Conservation (phyloP, 2,113 vertebrate species). For the Aspidoscelis tigris region DNA sequence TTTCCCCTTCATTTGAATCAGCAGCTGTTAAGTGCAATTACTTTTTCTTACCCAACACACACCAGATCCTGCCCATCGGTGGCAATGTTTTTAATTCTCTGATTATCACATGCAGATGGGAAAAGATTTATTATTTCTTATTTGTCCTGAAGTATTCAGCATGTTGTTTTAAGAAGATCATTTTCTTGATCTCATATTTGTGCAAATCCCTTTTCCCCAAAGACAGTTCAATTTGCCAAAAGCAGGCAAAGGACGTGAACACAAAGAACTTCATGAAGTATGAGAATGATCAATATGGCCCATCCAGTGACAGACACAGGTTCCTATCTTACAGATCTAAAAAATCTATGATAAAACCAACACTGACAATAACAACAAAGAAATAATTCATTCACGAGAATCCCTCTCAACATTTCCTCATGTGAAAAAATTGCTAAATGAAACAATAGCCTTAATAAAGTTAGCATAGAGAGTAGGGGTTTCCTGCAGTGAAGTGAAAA, state of each 20-base stretch:
- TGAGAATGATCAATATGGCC: constrained; percentile 60
- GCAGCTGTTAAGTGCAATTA: neutral
- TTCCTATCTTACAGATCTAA: constrained; percentile 64
- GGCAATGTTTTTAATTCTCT: neutral
- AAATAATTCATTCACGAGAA: constrained; percentile 57
- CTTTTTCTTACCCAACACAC: neutral
- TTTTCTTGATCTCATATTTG: neutral
- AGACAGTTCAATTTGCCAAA: constrained; percentile 52
- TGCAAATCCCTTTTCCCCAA: constrained; percentile 31
- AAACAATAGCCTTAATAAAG: neutral
- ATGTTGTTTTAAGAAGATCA: neutral
- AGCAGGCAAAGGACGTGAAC: constrained; percentile 63
- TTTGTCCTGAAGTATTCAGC: neutral
- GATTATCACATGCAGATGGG: neutral
- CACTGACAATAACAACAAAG: constrained; percentile 12
- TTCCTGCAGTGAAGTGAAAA: constrained; percentile 49
- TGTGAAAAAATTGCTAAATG: constrained; percentile 24
- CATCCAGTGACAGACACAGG: constrained; percentile 36
- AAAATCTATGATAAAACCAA: constrained; percentile 53
- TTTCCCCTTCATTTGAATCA: neutral
- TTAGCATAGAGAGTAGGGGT: neutral
- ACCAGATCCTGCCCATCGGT: neutral
- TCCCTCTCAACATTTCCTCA: constrained; percentile 60
- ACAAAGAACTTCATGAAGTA: constrained; percentile 71
- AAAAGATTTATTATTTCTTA: constrained; percentile 10